Evolutionary conservation across 1,140 invertebrate genomes (phyloP).

Genomic region (Bombus confusus): DNA sequence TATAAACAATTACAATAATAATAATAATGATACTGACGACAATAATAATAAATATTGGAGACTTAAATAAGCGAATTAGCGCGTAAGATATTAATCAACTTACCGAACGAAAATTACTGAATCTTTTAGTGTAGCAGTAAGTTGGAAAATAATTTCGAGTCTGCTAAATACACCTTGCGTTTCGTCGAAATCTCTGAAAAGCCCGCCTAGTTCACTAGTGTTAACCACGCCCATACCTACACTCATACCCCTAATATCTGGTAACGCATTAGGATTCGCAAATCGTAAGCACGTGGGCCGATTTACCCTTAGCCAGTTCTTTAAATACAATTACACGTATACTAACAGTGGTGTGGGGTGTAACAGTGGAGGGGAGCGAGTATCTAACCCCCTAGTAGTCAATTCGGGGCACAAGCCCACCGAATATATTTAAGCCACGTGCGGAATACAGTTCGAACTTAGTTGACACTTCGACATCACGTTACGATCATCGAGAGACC

Average conservation of each 20-base stretch:
- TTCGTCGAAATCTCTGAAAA: neutral
- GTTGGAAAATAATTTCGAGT: neutral
- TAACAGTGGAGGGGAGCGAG: slow-evolving; percentile 6
- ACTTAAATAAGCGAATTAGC: too few relatives aligned
- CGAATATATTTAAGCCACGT: slow-evolving; percentile 66
- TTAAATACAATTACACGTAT: slow-evolving; percentile 73
- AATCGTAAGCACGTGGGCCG: slow-evolving; percentile 20
- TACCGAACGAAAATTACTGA: neutral
- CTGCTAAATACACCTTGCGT: slow-evolving; percentile 38
- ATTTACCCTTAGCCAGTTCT: slow-evolving; percentile 45
- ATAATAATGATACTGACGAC: too few relatives aligned
- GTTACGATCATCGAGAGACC: neutral
- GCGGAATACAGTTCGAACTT: slow-evolving; percentile 46
- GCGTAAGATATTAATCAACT: fast-evolving
- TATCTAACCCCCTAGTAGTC: slow-evolving; percentile 23
- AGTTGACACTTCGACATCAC: slow-evolving; percentile 57
- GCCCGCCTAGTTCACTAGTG: neutral
- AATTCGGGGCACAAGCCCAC: slow-evolving; percentile 45
- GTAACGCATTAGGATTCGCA: slow-evolving; percentile 16
- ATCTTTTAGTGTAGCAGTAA: fast-evolving
- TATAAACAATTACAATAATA: too few relatives aligned
- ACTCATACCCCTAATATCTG: neutral
- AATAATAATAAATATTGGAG: too few relatives aligned
- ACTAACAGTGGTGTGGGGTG: slow-evolving; percentile 10
- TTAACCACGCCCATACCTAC: neutral